Evolutionary conservation across 2,113 vertebrate species (phyloP).

Genomic region (Philantomba maxwellii): DNA sequence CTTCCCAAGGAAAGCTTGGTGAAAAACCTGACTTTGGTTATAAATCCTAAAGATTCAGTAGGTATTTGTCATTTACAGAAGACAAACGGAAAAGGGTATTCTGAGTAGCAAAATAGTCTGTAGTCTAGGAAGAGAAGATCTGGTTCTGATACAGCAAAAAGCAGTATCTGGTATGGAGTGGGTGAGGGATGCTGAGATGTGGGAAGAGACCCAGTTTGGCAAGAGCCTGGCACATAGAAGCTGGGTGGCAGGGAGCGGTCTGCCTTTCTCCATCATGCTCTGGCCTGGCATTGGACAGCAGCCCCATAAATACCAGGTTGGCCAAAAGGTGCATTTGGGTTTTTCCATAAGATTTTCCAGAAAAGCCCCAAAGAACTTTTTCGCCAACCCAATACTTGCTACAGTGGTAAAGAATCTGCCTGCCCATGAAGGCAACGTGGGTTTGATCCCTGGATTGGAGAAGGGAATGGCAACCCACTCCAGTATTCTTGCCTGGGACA

Average conservation of each 20-base stretch:
- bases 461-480: neutral
- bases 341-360: neutral
- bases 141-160: neutral
- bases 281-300: neutral
- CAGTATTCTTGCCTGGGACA: neutral
- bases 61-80: neutral
- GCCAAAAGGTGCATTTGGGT: neutral
- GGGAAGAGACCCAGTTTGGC: neutral
- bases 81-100: neutral
- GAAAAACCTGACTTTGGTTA: neutral
- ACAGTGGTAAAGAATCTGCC: neutral
- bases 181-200: too few relatives aligned
- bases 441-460: neutral
- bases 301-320: neutral
- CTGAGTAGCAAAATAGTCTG: neutral
- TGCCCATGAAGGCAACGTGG: neutral
- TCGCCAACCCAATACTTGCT: neutral
- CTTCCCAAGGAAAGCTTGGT: neutral
- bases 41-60: neutral
- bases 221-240: neutral
- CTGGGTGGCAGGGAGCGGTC: neutral
- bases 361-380: neutral
- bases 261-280: neutral
- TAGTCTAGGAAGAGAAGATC: neutral
- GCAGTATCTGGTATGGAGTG: neutral